A percentile compares a stretch with the other conserved stretches of the same genome.
Conservation (phyloP, 2,888 invertebrate genomes). For the Limnephilus rhombicus region DNA sequence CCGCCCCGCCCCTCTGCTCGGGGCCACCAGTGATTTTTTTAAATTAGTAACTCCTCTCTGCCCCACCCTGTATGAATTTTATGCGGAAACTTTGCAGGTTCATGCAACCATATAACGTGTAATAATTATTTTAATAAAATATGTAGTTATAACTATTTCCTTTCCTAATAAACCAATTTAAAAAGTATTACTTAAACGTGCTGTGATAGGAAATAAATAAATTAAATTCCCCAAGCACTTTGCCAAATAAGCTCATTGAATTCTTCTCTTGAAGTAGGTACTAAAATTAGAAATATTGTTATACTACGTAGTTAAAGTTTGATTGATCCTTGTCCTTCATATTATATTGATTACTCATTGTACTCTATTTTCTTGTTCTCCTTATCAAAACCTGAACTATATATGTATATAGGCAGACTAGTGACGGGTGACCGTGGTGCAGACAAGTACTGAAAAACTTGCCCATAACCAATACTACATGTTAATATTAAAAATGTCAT, state of each 20-base stretch:
- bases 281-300: background rate
- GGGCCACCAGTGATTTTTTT: too few relatives aligned
- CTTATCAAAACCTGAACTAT: background rate
- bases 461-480: background rate
- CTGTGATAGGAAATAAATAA: too few relatives aligned
- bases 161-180: too few relatives aligned
- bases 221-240: too few relatives aligned
- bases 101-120: too few relatives aligned
- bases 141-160: too few relatives aligned
- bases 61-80: too few relatives aligned
- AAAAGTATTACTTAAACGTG: too few relatives aligned
- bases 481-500: background rate
- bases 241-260: background rate
- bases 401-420: background rate
- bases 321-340: background rate
- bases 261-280: background rate
- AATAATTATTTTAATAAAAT: too few relatives aligned
- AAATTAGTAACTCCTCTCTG: too few relatives aligned
- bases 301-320: background rate
- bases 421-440: background rate
- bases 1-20: too few relatives aligned
- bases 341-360: background rate
- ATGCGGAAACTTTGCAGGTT: too few relatives aligned
- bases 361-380: background rate
- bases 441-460: background rate